Percentiles rank a stretch among this genome's conserved stretches.
These are phyloP conservation scores for Drosophila gaucha DNA, from an alignment of 2,888 invertebrate species.

Conservation along the genomic window DNA sequence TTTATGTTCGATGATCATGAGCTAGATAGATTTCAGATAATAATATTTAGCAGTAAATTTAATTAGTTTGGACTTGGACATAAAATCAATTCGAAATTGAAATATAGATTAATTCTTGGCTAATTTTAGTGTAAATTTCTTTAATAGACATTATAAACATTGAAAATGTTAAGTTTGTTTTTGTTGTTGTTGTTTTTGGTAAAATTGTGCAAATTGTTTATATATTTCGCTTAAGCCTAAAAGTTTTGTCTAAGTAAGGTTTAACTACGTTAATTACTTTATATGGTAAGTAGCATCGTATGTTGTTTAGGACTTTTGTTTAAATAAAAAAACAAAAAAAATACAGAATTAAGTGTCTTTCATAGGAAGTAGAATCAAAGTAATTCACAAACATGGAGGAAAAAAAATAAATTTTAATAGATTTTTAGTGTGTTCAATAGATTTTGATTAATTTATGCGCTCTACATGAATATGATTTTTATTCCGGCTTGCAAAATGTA, in stretches of 20 bases:
- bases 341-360: background rate
- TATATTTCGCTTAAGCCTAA: constrained; percentile 56
- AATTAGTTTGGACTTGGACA: constrained; percentile 16
- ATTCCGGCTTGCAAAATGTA: constrained; percentile 7
- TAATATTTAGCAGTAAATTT: constrained; percentile 6
- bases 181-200: constrained; percentile 39
- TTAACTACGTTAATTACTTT: constrained; percentile 44
- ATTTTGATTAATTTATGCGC: constrained; percentile 35
- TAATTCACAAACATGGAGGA: background rate
- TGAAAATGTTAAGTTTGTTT: constrained; percentile 61
- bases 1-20: constrained; percentile 6
- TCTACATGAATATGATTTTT: constrained; percentile 17
- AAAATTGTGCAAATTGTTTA: constrained; percentile 73
- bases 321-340: background rate
- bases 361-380: background rate
- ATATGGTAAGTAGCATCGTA: constrained; percentile 29
- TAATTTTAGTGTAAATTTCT: constrained; percentile 60
- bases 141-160: constrained; percentile 59
- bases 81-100: constrained; percentile 32
- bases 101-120: constrained; percentile 38
- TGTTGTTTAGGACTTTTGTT: too few species aligned
- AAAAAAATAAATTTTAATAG: background rate
- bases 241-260: constrained; percentile 40
- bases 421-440: background rate
- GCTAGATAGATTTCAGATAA: constrained; percentile 11